phyloP scores from a whole-genome alignment of 2,888 invertebrate genomes.

The Melieria picta region DNA sequence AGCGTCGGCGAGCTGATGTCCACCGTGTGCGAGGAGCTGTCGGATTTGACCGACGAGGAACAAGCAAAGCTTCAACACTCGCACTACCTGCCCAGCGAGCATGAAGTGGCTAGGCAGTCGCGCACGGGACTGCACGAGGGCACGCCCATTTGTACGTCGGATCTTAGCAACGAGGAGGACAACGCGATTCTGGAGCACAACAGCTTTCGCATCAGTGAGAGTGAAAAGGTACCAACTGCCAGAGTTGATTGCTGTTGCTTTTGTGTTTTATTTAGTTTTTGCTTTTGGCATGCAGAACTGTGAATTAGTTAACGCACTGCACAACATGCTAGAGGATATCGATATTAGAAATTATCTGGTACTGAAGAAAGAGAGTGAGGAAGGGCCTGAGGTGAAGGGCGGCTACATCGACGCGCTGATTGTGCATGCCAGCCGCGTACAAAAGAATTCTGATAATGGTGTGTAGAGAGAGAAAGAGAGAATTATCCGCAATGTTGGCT shows the following conservation, averaged over 20 bases:
- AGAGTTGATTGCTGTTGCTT: background rate
- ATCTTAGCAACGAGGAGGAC: conserved; percentile 26
- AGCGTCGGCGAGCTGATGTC: conserved; percentile 66
- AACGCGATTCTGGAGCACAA: background rate
- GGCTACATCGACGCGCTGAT: conserved; percentile 94
- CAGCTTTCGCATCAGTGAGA: conserved; percentile 6
- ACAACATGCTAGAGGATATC: conserved; percentile 79
- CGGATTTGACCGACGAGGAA: conserved; percentile 51
- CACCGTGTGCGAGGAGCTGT: conserved; percentile 62
- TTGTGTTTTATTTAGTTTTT: background rate
- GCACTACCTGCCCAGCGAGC: conserved; percentile 51
- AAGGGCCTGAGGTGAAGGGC: conserved; percentile 91
- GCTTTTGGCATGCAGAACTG: conserved; percentile 16
- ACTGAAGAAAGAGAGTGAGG: conserved; percentile 81
- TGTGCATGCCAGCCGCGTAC: conserved; percentile 94
- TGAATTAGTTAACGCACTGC: conserved; percentile 6
- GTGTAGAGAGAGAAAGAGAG: conserved; percentile 14
- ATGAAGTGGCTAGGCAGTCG: background rate
- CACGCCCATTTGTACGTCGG: conserved; percentile 26
- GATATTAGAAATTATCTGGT: conserved; percentile 84
- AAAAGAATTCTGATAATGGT: conserved; percentile 72
- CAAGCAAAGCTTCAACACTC: conserved; percentile 48
- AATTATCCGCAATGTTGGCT: background rate
- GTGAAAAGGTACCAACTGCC: background rate
- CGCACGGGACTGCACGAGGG: conserved; percentile 46